phyloP scores from a whole-genome alignment of 35 echinoderm and acorn worm species.

The Ophiothrix spiculata region DNA sequence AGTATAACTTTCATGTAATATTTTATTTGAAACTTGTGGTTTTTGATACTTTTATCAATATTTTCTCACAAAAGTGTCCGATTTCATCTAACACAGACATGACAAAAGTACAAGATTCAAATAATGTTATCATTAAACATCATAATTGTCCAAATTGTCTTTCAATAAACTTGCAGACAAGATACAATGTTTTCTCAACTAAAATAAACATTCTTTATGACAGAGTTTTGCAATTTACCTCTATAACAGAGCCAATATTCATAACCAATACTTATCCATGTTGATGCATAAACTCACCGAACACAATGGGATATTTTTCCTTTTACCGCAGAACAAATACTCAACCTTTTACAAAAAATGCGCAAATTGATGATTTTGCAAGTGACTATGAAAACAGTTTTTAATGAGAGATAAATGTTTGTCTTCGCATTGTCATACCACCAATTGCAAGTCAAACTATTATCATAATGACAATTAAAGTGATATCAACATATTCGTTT shows the following conservation, averaged over 20 bases:
- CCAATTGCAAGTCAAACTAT: neutral
- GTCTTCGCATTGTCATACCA: neutral
- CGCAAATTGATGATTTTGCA: neutral
- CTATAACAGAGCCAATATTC: neutral
- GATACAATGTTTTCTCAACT: too few relatives aligned
- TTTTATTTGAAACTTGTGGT: too few relatives aligned
- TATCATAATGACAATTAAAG: constrained; percentile 12
- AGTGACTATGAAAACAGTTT: neutral
- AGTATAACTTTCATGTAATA: too few relatives aligned
- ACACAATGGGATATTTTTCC: neutral
- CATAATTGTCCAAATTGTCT: neutral
- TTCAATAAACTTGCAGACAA: too few relatives aligned
- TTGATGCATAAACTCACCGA: neutral
- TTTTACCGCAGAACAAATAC: too few relatives aligned
- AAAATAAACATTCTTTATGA: too few relatives aligned
- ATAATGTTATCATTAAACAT: neutral
- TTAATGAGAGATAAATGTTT: constrained; percentile 16
- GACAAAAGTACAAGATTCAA: neutral
- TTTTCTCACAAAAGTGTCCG: neutral
- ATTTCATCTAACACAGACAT: neutral
- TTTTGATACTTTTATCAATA: neutral
- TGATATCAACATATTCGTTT: too few relatives aligned
- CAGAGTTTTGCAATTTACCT: too few relatives aligned
- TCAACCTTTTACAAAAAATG: too few relatives aligned
- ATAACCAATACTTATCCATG: neutral